Evolutionary conservation across 37 sponge, comb jelly and placozoan species (phyloP), one percentile per base, ranked within the genome.

Genomic region (Aplysina aerophoba): DNA sequence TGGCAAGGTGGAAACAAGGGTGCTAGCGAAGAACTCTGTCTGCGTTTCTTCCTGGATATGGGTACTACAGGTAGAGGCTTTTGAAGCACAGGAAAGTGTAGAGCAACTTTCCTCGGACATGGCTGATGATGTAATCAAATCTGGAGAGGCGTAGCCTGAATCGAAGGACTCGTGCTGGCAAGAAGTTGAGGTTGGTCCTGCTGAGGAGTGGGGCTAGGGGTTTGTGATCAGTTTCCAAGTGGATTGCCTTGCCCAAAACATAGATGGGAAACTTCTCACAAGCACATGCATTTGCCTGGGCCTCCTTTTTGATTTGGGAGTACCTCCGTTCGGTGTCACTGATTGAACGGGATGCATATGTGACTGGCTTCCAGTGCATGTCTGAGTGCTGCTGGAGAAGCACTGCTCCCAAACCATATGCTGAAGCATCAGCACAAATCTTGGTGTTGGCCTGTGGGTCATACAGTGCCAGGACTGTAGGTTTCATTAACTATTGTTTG

Each of bases 211-310:
- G 82, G 11, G 85, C 90, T 20, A 89, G 83, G 15, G 86, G 90
- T 56, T 89, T 89, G 77, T 89, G 86, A 66, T 84, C 62, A 8
- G 87, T 87, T 50, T 87, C 87, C n/a, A 88, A 24, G 37, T 68
- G 24, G 34, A 88, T 61, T 4, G 16, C n/a, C 65, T 84, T 84
- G 8, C 84, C 89, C 11, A 88, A 4, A 15, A 84, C 38, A 38
- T 84, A 84, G 28, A 31, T 25, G 27, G 84, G 5, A 44, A 83
- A 81, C 34, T 81, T 81, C 82, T 81, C 82, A 38, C 33, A 56
- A 17, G 82, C 82, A 61, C 82, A 81, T 20, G 64, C 39, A 30
- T 44, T 0, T 37, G 83, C 68, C 5, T 63, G n/a, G 21, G 83
- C 83, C 38, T 83, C 83, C 63, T 63, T 83, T 27, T 83, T 36